Percentiles rank a stretch among this genome's conserved stretches.
These are phyloP conservation scores for Cardiocondyla obscurior DNA, from an alignment of 1,140 invertebrate species.

Conservation along the genomic window DNA sequence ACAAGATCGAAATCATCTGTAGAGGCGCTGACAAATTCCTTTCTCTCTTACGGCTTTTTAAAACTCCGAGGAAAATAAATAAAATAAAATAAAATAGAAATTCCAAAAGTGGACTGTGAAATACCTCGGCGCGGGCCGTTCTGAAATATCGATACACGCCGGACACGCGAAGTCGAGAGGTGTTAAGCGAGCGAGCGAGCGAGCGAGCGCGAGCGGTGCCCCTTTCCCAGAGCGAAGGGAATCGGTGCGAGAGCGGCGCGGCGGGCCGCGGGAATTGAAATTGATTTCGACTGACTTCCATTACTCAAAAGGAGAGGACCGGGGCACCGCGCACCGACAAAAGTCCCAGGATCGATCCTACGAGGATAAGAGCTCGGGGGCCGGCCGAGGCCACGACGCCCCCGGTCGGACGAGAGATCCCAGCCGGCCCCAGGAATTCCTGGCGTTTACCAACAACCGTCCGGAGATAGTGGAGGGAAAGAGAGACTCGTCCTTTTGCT, in stretches of 20 bases:
- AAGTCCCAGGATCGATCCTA: constrained; percentile 75
- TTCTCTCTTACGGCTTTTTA: background rate
- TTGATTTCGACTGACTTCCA: constrained; percentile 79
- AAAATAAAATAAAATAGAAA: too few relatives aligned
- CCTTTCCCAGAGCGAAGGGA: constrained; percentile 52
- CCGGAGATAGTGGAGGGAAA: constrained; percentile 58
- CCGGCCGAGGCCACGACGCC: constrained; percentile 48
- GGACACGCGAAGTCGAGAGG: constrained; percentile 59
- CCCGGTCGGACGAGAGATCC: constrained; percentile 62
- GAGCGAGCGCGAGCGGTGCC: constrained; percentile 49
- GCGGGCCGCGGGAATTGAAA: constrained; percentile 75
- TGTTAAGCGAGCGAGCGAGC: constrained; percentile 62
- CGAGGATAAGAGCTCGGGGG: constrained; percentile 72
- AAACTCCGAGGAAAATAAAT: too few relatives aligned
- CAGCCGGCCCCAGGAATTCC: constrained; percentile 73
- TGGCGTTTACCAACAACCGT: constrained; percentile 75
- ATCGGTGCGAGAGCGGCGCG: constrained; percentile 33
- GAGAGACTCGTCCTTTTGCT: constrained; percentile 45
- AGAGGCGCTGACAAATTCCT: background rate
- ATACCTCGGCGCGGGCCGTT: background rate
- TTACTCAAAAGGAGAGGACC: constrained; percentile 76
- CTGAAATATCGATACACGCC: constrained; percentile 1
- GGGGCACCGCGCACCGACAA: constrained; percentile 75
- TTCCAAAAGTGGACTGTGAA: background rate
- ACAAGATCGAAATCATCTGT: background rate